Evolutionary conservation across 2,797 vertebrate genomes (phyloP).

Genomic region (Cyclura pinguis): DNA sequence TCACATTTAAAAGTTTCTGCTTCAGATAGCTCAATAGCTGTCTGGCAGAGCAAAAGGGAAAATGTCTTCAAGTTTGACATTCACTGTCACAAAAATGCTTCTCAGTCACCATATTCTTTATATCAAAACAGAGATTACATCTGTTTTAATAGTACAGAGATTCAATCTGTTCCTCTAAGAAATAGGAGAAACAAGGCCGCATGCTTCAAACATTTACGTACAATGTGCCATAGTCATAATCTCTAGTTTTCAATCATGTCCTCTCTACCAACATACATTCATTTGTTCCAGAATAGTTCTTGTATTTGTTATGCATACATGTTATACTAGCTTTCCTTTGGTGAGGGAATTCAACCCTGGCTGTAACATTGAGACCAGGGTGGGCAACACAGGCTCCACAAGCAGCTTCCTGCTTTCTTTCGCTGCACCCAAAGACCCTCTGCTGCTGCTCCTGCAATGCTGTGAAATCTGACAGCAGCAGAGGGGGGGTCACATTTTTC

Average conservation of each 20-base stretch:
- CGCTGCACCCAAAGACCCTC: too few relatives aligned
- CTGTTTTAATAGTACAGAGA: neutral
- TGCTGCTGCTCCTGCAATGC: too few relatives aligned
- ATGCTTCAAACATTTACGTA: neutral
- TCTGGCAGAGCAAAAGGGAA: neutral
- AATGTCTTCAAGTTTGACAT: conserved; percentile 17
- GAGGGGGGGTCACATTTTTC: too few relatives aligned
- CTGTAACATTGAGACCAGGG: neutral
- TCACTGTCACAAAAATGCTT: neutral
- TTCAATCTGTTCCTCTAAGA: neutral
- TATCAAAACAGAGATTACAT: conserved; percentile 9
- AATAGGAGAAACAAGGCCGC: neutral
- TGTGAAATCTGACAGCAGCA: too few relatives aligned
- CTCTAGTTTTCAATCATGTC: neutral
- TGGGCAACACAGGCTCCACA: too few relatives aligned
- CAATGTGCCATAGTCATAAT: neutral
- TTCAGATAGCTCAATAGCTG: conserved; percentile 16
- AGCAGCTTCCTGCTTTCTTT: too few relatives aligned
- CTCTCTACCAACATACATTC: neutral
- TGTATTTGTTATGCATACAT: neutral
- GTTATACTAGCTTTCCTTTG: neutral
- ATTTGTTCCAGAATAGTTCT: neutral
- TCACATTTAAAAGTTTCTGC: neutral
- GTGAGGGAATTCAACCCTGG: neutral
- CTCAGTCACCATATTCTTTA: neutral